Percentiles rank a stretch among this genome's conserved stretches.
phyloP scores from a whole-genome alignment of 2,797 vertebrate species.

The Manis pentadactyla region DNA sequence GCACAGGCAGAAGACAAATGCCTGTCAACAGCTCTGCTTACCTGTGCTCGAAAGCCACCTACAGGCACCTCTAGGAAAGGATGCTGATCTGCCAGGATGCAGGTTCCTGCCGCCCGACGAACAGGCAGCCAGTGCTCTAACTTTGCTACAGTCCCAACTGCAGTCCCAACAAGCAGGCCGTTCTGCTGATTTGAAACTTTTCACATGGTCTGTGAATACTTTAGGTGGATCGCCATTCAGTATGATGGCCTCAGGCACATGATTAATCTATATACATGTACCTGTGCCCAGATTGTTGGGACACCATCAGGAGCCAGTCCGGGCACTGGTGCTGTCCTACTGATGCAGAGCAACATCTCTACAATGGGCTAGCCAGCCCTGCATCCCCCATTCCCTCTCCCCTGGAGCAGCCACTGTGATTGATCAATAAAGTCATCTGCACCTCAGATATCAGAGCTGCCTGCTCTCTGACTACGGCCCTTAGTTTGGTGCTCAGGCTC shows the following conservation, averaged over 20 bases:
- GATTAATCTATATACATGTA: background rate
- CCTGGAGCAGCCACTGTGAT: background rate
- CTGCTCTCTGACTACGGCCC: background rate
- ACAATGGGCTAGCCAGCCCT: background rate
- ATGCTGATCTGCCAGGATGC: background rate
- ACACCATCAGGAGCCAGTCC: background rate
- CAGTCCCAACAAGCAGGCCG: background rate
- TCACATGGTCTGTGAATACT: background rate
- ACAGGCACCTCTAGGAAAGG: background rate
- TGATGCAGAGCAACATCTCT: too few relatives aligned
- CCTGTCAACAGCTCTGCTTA: background rate
- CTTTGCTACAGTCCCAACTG: background rate
- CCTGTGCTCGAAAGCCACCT: background rate
- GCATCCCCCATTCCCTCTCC: background rate
- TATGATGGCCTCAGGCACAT: background rate
- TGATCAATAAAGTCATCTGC: background rate
- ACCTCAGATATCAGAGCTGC: background rate
- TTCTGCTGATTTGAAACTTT: background rate
- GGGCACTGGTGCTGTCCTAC: background rate
- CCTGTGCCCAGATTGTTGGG: background rate
- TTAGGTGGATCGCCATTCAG: background rate
- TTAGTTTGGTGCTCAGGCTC: background rate
- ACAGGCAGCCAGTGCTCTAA: background rate
- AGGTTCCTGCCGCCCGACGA: background rate
- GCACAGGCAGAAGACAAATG: background rate